Evolutionary conservation across 1,140 invertebrate genomes (phyloP), one percentile per base, ranked within the genome.

Genomic region (Portunus trituberculatus): DNA sequence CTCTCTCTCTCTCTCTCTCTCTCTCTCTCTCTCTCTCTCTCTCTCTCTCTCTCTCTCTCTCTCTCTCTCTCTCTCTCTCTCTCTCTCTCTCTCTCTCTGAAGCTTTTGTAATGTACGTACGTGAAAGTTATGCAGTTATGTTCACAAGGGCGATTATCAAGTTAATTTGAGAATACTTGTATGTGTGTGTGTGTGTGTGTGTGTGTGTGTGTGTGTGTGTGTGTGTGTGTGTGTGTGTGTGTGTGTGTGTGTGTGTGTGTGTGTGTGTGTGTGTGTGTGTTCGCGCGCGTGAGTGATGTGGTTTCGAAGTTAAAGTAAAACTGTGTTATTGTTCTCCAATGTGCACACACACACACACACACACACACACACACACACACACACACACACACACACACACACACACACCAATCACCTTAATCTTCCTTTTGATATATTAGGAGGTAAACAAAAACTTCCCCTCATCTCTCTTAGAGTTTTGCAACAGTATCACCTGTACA

Each of bases 311-410:
- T 39, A 39, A 76, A n/a, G 67, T 7, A 76, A 76, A 20, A 25
- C 20, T n/a, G 67, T 76, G 67, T 76, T 76, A 76, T n/a, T 76
- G 20, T 76, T n/a, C 67, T 76, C 20, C 67, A n/a, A 3, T 46
- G n/a, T 28, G 6, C 87, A 88, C 87, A 88, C 87, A 88, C 87
- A 88, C 87, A 88, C 87, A 88, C 87, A 88, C 87, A 88, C 87
- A 88, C 87, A 88, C 87, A 88, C 87, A 88, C 29, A 88, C 87
- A 88, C 87, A 88, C 87, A 88, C 87, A 88, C 87, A 88, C 87
- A 31, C 87, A 88, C 87, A 88, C 87, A 88, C 87, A 88, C 87
- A 88, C 87, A 88, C 87, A 88, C 87, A 88, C 87, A 88, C 87
- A 88, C 29, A 88, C 87, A 32, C 29, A 88, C 0, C 67, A 25